Evolutionary conservation across 2,113 vertebrate species (phyloP).

Genomic region (Sprattus sprattus): DNA sequence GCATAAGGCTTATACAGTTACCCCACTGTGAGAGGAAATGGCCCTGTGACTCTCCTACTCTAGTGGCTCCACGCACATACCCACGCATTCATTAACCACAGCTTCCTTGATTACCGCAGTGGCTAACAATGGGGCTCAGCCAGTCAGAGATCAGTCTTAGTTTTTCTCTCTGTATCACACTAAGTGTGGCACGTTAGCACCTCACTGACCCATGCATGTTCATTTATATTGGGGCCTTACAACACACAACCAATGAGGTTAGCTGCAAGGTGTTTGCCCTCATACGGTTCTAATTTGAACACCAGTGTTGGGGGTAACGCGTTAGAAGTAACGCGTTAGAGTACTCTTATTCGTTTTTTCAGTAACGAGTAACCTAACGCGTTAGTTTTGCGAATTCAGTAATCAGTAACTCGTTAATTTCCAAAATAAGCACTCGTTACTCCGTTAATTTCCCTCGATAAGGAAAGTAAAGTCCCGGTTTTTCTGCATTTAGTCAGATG

Average conservation of each 20-base stretch:
- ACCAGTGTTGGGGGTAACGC: no score
- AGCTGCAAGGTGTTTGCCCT: neutral
- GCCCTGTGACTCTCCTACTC: neutral
- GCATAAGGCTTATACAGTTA: neutral
- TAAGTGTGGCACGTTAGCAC: neutral
- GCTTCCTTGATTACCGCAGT: neutral
- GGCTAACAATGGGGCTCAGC: neutral
- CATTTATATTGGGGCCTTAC: neutral
- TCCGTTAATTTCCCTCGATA: no score
- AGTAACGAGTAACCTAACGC: no score
- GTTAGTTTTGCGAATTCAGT: no score
- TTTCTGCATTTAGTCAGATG: no score
- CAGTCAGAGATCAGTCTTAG: neutral
- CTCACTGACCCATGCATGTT: neutral
- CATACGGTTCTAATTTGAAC: neutral
- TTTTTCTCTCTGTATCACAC: neutral
- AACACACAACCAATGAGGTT: neutral
- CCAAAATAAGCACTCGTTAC: no score
- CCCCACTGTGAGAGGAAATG: neutral
- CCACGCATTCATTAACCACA: neutral
- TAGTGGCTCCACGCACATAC: neutral
- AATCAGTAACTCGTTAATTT: no score
- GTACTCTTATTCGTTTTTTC: no score
- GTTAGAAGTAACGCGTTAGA: no score
- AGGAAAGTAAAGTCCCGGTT: no score